Base-by-base conservation (phyloP, 2,888 invertebrate genomes). In the Flexamia atlantica region DNA sequence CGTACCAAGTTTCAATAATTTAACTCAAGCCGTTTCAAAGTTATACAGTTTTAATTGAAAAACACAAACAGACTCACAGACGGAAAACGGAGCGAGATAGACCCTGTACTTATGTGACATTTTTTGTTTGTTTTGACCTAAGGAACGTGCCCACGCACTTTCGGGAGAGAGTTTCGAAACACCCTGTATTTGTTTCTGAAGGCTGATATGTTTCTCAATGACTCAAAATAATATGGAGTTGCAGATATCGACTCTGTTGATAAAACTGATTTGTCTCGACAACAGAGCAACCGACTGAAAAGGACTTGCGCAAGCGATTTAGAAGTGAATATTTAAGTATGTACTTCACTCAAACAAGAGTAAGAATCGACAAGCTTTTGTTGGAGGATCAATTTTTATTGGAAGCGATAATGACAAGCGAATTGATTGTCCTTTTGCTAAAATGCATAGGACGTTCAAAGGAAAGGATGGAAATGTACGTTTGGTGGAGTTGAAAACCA, bases 191-290 rank as follows among this genome's bases (percentile, higher is more conserved):
- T n/a, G n/a, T n/a, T n/a, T n/a, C n/a, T n/a, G n/a, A n/a, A n/a
- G n/a, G n/a, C 88, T 28, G 84, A 85, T 7, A 88, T 88, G 87
- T 88, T 89, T 72, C 25, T 85, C 4, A 83, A 74, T 28, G 85
- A 83, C 10, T 36, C 81, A 25, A 57, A 36, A n/a, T 32, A 64
- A 50, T 50, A 40, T 23, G 84, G 82, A 30, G 72, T 70, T 14
- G 68, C 84, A 57, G 82, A 85, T 36, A 64, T 70, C 60, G 79
- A 85, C 30, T 25, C 42, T 14, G n/a, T 85, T n/a, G 82, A 76
- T 36, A 60, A 28, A 30, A 28, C 14, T 25, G 72, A 50, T 36
- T 53, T 85, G 17, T 76, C 30, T 28, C 32, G 64, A 9, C 72
- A 81, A 20, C 14, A 53, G n/a, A 74, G 42, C 25, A 50, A 83